Conservation (phyloP, 2,113 vertebrate species). For the Thinocorus orbignyianus region DNA sequence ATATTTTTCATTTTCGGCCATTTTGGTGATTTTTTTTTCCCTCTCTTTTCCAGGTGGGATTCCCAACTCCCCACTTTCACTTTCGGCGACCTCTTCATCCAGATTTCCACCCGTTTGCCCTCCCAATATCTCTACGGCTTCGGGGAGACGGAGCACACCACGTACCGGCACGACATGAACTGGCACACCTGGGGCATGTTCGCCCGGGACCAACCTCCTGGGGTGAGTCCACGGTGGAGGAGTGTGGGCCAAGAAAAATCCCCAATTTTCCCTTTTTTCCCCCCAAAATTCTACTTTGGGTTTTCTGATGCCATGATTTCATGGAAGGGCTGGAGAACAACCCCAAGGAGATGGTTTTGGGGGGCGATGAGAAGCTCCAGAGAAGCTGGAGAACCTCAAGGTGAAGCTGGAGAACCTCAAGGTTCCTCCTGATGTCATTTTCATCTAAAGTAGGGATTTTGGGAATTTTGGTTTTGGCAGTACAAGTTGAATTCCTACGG, state of each 20-base stretch:
- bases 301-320: neutral
- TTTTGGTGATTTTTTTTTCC: no score
- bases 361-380: no score
- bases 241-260: no score
- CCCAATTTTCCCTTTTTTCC: neutral
- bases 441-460: no score
- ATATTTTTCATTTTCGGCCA: no score
- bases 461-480: constrained; percentile 59
- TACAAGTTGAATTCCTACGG: constrained; percentile 87
- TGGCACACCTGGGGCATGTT: constrained; percentile 78
- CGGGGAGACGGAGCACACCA: constrained; percentile 84
- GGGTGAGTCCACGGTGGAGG: constrained; percentile 68
- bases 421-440: no score
- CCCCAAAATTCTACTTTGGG: no score
- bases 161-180: constrained; percentile 72
- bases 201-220: constrained; percentile 87
- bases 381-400: no score
- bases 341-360: no score
- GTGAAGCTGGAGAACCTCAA: no score
- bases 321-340: no score
- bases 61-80: constrained; percentile 84
- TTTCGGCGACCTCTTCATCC: constrained; percentile 88
- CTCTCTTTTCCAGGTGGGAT: constrained; percentile 81
- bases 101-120: constrained; percentile 85
- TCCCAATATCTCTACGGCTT: constrained; percentile 74